Evolutionary conservation across 2,797 vertebrate genomes (phyloP), one percentile per base, ranked within the genome.

Genomic region (Karalla daura): DNA sequence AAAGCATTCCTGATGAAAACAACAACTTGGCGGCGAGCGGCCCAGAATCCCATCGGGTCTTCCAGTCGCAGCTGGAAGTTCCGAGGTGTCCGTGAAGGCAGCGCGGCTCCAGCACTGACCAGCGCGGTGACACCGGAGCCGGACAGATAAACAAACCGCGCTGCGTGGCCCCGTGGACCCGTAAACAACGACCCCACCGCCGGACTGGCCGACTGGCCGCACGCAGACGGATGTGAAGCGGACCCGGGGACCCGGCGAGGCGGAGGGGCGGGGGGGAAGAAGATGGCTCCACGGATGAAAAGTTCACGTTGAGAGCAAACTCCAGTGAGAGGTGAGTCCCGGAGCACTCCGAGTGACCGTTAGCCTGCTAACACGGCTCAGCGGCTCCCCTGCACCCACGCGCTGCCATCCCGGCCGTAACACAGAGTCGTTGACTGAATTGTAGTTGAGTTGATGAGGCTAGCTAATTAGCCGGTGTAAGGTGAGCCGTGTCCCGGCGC

Each of bases 291-390:
- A 30, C 14, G 66, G 37, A 60, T 30, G 27, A 62, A 64, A 74
- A 71, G 61, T 72, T 39, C 9, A 60, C 35, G 23, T 15, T 8
- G 41, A 43, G 7, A 23, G n/a, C 23, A 23, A 45, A 35, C 39
- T 63, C 39, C 33, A 39, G 40, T 25, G 45, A 51, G 76, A 87
- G 81, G 85, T 90, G 81, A 91, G 89, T 90, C 83, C n/a, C n/a
- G n/a, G n/a, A n/a, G n/a, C n/a, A n/a, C n/a, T n/a, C n/a, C n/a
- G n/a, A n/a, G n/a, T 70, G 64, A 54, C 49, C 25, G 41, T 33
- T 30, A 47, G 58, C 58, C 46, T 28, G 87, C 88, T 89, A 88
- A 75, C 51, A 18, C 27, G 23, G 35, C 28, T 33, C 33, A 33
- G n/a, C 40, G 45, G 59, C 78, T 44, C 35, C 54, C 1, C 7